A percentile compares a stretch with the other conserved stretches of the same genome.
phyloP scores from a whole-genome alignment of 2,797 vertebrate species.

The Cuniculus paca region DNA sequence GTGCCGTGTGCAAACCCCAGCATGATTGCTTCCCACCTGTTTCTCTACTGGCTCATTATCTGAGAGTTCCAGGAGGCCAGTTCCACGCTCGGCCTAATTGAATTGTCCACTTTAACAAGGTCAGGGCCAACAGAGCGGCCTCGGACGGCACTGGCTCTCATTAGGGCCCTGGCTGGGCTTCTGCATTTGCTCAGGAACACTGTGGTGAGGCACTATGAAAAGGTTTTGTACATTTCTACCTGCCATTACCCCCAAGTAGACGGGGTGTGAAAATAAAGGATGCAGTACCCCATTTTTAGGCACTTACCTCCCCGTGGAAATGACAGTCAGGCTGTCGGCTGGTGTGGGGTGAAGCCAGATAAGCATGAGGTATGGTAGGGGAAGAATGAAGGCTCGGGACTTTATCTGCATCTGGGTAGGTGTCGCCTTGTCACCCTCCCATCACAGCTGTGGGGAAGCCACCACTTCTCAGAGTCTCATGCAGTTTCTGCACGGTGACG shows the following conservation, averaged over 20 bases:
- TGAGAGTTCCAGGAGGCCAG: background rate
- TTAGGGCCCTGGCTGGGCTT: background rate
- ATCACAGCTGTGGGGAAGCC: background rate
- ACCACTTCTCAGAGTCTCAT: background rate
- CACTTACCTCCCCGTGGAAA: slow-evolving; percentile 43
- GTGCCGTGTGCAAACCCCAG: background rate
- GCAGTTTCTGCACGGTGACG: background rate
- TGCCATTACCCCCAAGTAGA: slow-evolving; percentile 54
- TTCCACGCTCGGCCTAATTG: background rate
- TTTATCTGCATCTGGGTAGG: background rate
- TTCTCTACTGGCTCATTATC: background rate
- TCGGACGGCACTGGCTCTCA: accelerated
- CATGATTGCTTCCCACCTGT: background rate
- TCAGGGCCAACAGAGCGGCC: background rate
- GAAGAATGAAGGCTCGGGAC: no score
- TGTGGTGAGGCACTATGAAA: background rate
- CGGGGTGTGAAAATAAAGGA: slow-evolving; percentile 61
- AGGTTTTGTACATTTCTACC: slow-evolving; percentile 22
- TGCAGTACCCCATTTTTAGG: slow-evolving; percentile 37
- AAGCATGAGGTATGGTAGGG: background rate
- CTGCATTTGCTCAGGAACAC: background rate
- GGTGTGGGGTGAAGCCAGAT: background rate
- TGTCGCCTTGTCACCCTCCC: background rate
- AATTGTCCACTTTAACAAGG: background rate
- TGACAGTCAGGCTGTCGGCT: background rate